Evolutionary conservation across 2,888 invertebrate genomes (phyloP), one percentile per base, ranked within the genome.

Genomic region (Coelopa pilipes): DNA sequence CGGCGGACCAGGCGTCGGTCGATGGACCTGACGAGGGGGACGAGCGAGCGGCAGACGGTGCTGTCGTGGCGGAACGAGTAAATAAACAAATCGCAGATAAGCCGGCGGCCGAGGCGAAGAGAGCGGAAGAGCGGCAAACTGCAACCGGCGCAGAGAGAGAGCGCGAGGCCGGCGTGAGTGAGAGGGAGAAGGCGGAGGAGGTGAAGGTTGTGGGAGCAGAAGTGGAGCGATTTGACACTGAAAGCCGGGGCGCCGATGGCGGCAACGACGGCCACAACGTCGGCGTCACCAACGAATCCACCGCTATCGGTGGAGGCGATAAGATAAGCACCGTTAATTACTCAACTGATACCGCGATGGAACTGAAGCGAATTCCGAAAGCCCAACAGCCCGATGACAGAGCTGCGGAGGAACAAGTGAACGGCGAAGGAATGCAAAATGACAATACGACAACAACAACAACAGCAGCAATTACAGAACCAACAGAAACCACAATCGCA

Each of bases 261-360:
- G 60, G 34, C 50, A 49, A 55, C 68, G 60, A 24, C 65, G 19
- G 57, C 57, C 70, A n/a, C 70, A 46, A 19, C 72, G 62, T 49
- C 70, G 46, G n/a, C 75, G 55, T 24, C 34, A 70, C 59, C 62
- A 72, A 57, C 21, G 45, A 65, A 24, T 13, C 55, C 19, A 74
- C 75, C 70, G 7, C 2, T 7, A 7, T 34, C 7, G 34, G 4
- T 34, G 73, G 70, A 9, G 47, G 62, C 24, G 78, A 78, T 77
- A 78, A 77, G 73, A 72, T 73, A 74, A 74, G 72, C 59, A 66
- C 69, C 65, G 73, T 59, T 67, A 74, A 59, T 62, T 62, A 60
- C 65, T 50, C 69, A 62, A 75, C 72, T 73, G 76, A 71, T 72
- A 75, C 75, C 15, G 45, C 65, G 72, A 70, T 34, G 34, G 34